A percentile compares a stretch with the other conserved stretches of the same genome.
Evolutionary conservation across 2,888 invertebrate species (phyloP).

Genomic region (Neuroscelio doddi): DNA sequence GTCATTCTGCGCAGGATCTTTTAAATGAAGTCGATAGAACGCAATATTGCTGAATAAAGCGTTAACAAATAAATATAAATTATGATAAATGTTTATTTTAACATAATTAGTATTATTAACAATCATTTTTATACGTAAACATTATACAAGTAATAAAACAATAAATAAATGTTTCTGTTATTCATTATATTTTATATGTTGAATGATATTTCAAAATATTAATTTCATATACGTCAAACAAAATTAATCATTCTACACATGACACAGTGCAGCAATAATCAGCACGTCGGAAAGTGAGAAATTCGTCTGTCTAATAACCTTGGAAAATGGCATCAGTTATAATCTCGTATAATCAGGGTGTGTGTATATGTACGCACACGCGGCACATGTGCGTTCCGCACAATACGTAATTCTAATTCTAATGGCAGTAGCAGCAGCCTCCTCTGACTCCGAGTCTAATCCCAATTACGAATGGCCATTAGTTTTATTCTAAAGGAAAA

Average conservation of each 20-base stretch:
- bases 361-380: constrained; percentile 12
- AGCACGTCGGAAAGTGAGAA: constrained; percentile 1
- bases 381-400: constrained; percentile 49
- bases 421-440: constrained; percentile 50
- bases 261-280: too few species aligned
- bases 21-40: constrained; percentile 58
- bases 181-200: too few species aligned
- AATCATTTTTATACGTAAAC: too few species aligned
- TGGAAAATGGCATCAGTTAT: constrained; percentile 29
- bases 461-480: constrained; percentile 70
- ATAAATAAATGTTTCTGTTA: too few species aligned
- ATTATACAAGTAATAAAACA: too few species aligned
- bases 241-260: too few species aligned
- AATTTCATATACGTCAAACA: too few species aligned
- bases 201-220: too few species aligned
- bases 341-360: not conserved
- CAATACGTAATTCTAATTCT: constrained; percentile 61
- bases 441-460: constrained; percentile 58
- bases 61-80: too few species aligned
- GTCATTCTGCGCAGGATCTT: constrained; percentile 34
- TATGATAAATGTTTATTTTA: too few species aligned
- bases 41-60: constrained; percentile 49
- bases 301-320: constrained; percentile 27
- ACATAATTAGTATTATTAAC: too few species aligned
- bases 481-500: constrained; percentile 68